Conservation (phyloP, 2,888 invertebrate genomes). For the Galerucella calmariensis region DNA sequence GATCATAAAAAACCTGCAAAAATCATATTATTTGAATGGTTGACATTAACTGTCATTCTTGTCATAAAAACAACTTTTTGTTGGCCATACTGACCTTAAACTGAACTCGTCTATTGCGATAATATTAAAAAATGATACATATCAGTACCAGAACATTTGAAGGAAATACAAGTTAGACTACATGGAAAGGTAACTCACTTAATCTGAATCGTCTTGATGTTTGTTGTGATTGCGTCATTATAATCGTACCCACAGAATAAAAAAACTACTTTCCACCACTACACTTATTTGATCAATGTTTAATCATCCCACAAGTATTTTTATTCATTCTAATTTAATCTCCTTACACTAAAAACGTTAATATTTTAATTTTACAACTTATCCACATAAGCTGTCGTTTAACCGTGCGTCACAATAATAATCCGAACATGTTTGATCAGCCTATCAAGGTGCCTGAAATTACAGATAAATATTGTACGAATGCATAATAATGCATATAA, state of each 20-base stretch:
- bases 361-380: conserved; percentile 1
- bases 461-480: conserved; percentile 21
- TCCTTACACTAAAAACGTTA: neutral
- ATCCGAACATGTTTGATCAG: conserved; percentile 22
- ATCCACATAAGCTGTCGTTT: conserved; percentile 14
- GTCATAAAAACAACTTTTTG: too few relatives aligned
- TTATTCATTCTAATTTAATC: neutral
- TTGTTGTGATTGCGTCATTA: neutral
- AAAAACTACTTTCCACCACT: neutral
- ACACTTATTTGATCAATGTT: neutral
- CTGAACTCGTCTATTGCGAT: too few relatives aligned
- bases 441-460: conserved; percentile 21
- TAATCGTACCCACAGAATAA: neutral
- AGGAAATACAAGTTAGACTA: too few relatives aligned
- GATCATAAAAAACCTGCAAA: too few relatives aligned
- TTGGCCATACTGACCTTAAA: too few relatives aligned
- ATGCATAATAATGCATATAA: conserved; percentile 1
- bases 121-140: too few relatives aligned
- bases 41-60: too few relatives aligned
- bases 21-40: too few relatives aligned
- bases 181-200: neutral
- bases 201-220: neutral
- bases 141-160: too few relatives aligned
- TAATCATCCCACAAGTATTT: neutral
- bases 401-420: conserved; percentile 24